phyloP scores from a whole-genome alignment of 2,888 invertebrate genomes.

The Drosophila cognata region DNA sequence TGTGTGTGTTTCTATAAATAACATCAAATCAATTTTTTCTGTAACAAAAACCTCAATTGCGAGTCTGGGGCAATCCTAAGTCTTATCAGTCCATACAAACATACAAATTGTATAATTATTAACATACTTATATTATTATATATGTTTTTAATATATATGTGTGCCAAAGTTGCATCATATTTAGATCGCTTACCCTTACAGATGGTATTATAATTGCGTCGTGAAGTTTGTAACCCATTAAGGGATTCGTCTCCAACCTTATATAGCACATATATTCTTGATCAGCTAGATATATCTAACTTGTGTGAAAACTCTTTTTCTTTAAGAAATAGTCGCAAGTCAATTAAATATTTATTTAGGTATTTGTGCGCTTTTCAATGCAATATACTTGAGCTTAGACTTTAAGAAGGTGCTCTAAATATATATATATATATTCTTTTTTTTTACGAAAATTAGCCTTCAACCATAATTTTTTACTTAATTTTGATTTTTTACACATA shows the following conservation, averaged over 20 bases:
- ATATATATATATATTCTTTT: no score
- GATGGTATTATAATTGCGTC: neutral
- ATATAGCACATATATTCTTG: neutral
- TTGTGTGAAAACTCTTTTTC: neutral
- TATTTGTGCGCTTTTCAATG: no score
- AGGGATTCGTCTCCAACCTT: neutral
- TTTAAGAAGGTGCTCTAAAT: no score
- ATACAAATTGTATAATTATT: neutral
- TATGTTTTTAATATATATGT: neutral
- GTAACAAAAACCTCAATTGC: conserved; percentile 22
- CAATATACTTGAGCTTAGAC: no score
- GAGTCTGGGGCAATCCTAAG: conserved; percentile 35
- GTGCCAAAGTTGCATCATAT: conserved; percentile 24
- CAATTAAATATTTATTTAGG: no score
- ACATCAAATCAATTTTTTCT: conserved; percentile 20
- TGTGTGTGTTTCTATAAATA: conserved; percentile 31
- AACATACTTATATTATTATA: neutral
- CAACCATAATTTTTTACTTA: neutral
- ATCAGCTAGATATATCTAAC: neutral
- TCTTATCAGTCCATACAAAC: conserved; percentile 22
- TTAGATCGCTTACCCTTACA: neutral
- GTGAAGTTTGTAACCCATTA: neutral
- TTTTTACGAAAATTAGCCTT: neutral
- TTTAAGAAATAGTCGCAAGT: no score
- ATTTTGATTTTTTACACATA: neutral